Conservation (phyloP, 1,140 invertebrate species). For the Rhysida immarginata region DNA sequence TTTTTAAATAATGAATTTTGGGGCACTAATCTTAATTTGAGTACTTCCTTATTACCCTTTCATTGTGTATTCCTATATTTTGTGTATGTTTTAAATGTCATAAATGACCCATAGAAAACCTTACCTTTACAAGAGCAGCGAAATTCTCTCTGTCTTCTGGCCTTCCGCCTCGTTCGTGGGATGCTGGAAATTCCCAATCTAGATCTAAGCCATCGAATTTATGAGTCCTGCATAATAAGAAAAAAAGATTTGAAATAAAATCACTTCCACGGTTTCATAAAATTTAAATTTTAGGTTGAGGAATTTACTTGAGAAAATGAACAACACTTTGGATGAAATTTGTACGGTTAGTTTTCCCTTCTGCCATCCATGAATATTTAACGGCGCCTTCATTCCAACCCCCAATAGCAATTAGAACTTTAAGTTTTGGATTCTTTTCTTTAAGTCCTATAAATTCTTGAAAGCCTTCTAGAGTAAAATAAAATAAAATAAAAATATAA, state of each 20-base stretch:
- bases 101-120: too few relatives aligned
- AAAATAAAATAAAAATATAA: slow-evolving; percentile 6
- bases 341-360: slow-evolving; percentile 35
- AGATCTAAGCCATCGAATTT: slow-evolving; percentile 91
- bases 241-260: too few relatives aligned
- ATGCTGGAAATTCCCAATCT: slow-evolving; percentile 91
- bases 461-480: slow-evolving; percentile 1
- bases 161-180: slow-evolving; percentile 69
- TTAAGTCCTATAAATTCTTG: slow-evolving; percentile 31
- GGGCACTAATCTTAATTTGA: too few relatives aligned
- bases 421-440: too few relatives aligned
- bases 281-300: too few relatives aligned
- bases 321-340: slow-evolving; percentile 47
- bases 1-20: too few relatives aligned
- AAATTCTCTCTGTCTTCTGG: slow-evolving; percentile 79
- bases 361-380: slow-evolving; percentile 60
- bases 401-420: slow-evolving; percentile 62
- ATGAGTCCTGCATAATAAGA: too few relatives aligned
- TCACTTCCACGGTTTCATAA: too few relatives aligned
- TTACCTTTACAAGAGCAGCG: slow-evolving; percentile 64
- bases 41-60: too few relatives aligned
- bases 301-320: too few relatives aligned
- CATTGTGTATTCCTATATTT: too few relatives aligned
- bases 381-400: slow-evolving; percentile 74
- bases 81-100: too few relatives aligned